Conservation (phyloP, 2,797 vertebrate species). For the Tapirus indicus region DNA sequence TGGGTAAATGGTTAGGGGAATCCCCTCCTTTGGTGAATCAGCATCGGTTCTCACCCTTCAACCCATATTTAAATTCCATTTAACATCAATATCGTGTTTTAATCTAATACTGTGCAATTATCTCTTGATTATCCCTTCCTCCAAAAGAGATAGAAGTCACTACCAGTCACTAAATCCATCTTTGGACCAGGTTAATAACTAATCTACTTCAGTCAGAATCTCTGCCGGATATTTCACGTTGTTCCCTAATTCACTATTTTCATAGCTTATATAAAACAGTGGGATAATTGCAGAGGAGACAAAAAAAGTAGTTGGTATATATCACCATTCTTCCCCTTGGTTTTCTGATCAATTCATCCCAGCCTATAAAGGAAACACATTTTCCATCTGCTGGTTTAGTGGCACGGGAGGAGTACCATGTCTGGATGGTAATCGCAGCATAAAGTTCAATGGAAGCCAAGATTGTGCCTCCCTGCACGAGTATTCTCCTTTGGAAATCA, state of each 20-base stretch:
- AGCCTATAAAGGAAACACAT: background rate
- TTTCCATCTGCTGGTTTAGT: background rate
- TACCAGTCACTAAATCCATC: too few relatives aligned
- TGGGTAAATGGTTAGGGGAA: background rate
- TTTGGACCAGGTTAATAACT: background rate
- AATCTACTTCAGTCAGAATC: background rate
- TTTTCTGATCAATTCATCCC: background rate
- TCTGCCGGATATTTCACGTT: rapidly evolving
- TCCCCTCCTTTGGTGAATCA: too few relatives aligned
- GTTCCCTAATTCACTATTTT: too few relatives aligned
- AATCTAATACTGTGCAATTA: too few relatives aligned
- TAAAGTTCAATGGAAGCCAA: background rate
- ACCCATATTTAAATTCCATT: background rate
- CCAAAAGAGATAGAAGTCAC: background rate
- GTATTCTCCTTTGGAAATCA: background rate
- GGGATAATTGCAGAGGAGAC: too few relatives aligned
- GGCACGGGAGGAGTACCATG: background rate
- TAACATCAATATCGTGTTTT: background rate
- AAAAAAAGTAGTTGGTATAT: background rate
- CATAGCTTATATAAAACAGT: too few relatives aligned
- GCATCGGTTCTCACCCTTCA: background rate
- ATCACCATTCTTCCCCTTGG: background rate
- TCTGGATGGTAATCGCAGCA: background rate
- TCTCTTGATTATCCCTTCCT: background rate
- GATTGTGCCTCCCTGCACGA: background rate